These are phyloP conservation scores for Gambusia yucatana DNA, from an alignment of 2,797 vertebrate genomes.

Conservation along the genomic window DNA sequence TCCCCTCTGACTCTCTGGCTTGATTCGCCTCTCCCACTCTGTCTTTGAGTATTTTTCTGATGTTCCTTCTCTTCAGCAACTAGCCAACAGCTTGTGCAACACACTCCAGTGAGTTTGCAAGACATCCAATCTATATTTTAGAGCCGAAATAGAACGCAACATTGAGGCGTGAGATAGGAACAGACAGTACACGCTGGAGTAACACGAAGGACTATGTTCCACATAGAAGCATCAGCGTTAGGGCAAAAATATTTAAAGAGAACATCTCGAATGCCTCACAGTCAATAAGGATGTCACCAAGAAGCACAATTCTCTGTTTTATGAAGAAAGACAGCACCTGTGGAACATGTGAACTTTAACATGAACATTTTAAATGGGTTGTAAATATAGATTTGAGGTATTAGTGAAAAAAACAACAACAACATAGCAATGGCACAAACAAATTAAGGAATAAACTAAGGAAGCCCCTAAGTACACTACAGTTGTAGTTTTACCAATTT, in stretches of 20 bases:
- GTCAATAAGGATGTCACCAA: not conserved
- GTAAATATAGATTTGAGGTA: not conserved
- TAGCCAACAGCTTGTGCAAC: slow-evolving; percentile 39
- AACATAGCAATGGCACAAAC: not conserved
- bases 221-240: not conserved
- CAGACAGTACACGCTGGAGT: slow-evolving; percentile 47
- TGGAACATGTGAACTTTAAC: not conserved
- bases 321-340: not conserved
- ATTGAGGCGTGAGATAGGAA: slow-evolving; percentile 51
- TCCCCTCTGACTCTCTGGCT: slow-evolving; percentile 6
- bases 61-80: slow-evolving; percentile 25
- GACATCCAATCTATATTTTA: slow-evolving; percentile 54
- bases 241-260: slow-evolving; percentile 5
- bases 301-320: not conserved
- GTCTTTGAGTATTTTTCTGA: slow-evolving; percentile 16
- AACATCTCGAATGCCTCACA: not conserved
- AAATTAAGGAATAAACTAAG: not conserved
- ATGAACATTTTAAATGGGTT: no score
- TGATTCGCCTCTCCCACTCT: slow-evolving; percentile 17
- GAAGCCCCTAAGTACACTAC: not conserved
- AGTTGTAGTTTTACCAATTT: no score
- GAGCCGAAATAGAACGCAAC: slow-evolving; percentile 38
- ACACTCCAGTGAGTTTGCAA: slow-evolving; percentile 43
- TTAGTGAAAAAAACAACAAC: not conserved
- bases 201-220: slow-evolving; percentile 17